These are phyloP conservation scores for Pampus argenteus DNA, from an alignment of 2,797 vertebrate species.

Conservation along the genomic window DNA sequence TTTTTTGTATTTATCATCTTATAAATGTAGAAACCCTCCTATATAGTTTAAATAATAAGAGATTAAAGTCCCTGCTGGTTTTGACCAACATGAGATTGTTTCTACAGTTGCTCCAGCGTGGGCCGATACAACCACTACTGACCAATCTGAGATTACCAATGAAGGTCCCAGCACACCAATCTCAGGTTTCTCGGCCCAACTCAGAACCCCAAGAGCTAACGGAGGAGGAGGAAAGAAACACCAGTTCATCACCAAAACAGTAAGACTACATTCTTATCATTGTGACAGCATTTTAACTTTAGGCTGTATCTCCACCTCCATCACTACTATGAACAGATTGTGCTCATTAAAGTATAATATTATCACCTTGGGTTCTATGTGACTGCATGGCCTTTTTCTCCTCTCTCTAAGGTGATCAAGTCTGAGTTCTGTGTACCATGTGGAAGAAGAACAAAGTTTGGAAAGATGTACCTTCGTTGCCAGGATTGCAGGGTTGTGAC, in stretches of 20 bases:
- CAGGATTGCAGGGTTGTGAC: conserved; percentile 90
- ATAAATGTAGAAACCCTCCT: background rate
- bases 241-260: conserved; percentile 92
- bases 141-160: conserved; percentile 78
- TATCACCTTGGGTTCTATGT: background rate
- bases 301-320: background rate
- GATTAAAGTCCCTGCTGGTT: background rate
- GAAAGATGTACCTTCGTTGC: conserved; percentile 92
- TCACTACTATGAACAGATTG: background rate
- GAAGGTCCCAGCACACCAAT: conserved; percentile 78
- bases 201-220: conserved; percentile 79
- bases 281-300: background rate
- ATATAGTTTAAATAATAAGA: no score
- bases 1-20: background rate
- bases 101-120: conserved; percentile 76
- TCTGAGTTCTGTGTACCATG: conserved; percentile 92
- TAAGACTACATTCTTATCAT: conserved; percentile 56
- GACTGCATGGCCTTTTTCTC: background rate
- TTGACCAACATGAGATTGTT: conserved; percentile 2
- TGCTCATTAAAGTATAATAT: background rate
- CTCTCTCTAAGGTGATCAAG: conserved; percentile 89
- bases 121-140: conserved; percentile 84
- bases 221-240: conserved; percentile 87
- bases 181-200: conserved; percentile 49
- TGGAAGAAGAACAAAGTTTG: conserved; percentile 93